These are phyloP conservation scores for Hippocampus barbouri DNA, from an alignment of 2,113 vertebrate genomes.

Conservation along the genomic window DNA sequence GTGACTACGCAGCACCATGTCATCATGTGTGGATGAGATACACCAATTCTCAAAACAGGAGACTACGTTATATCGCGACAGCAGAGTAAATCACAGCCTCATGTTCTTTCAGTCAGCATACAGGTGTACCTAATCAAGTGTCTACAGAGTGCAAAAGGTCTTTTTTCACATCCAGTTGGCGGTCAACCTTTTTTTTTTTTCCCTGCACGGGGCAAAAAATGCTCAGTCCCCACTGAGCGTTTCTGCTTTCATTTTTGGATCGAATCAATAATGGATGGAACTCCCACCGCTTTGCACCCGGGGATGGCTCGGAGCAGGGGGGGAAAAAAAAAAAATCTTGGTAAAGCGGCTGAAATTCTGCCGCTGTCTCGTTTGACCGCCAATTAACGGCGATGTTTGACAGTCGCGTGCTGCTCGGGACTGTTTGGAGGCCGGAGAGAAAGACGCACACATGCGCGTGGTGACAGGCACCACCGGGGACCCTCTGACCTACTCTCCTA, in stretches of 20 bases:
- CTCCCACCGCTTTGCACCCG: constrained; percentile 61
- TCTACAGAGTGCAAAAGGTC: constrained; percentile 11
- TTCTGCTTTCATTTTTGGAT: constrained; percentile 66
- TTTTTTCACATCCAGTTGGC: constrained; percentile 43
- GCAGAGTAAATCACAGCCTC: background rate
- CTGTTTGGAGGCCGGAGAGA: constrained; percentile 43
- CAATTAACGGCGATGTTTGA: constrained; percentile 66
- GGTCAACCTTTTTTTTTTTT: constrained; percentile 38
- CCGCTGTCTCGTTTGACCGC: constrained; percentile 45
- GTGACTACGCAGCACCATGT: constrained; percentile 17
- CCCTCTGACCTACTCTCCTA: constrained; percentile 70
- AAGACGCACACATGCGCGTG: constrained; percentile 12
- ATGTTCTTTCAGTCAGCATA: background rate
- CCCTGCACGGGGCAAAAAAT: constrained; percentile 55
- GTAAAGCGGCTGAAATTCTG: constrained; percentile 54
- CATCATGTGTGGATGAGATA: constrained; percentile 15
- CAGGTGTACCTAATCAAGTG: background rate
- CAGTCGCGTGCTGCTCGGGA: constrained; percentile 47
- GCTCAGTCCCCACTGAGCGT: constrained; percentile 58
- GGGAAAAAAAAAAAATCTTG: constrained; percentile 44
- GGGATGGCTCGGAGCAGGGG: constrained; percentile 43
- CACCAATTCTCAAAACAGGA: constrained; percentile 10
- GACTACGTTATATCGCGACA: too few relatives aligned
- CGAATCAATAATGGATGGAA: constrained; percentile 74
- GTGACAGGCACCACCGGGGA: constrained; percentile 58